phyloP scores from a whole-genome alignment of 2,113 vertebrate species.

The Melanerpes formicivorus region DNA sequence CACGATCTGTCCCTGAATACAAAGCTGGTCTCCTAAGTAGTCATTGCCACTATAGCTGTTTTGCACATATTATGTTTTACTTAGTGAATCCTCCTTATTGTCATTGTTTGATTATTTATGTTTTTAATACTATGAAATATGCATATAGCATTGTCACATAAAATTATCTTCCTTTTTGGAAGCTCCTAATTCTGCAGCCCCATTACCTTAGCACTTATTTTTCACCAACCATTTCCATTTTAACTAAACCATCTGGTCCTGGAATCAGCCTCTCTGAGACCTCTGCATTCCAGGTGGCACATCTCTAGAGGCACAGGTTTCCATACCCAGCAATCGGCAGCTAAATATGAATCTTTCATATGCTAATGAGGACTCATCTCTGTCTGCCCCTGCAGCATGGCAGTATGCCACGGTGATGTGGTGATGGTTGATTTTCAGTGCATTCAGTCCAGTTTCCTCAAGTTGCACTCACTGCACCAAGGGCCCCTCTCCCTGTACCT shows the following conservation, averaged over 20 bases:
- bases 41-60: not conserved
- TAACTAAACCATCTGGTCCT: not conserved
- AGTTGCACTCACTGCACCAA: not conserved
- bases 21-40: not conserved
- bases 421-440: not conserved
- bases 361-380: not conserved
- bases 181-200: not conserved
- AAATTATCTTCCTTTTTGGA: not conserved
- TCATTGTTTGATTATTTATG: not conserved
- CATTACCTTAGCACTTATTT: not conserved
- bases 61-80: not conserved
- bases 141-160: not conserved
- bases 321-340: not conserved
- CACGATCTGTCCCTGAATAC: not conserved
- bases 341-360: not conserved
- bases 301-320: not conserved
- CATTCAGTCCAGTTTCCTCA: not conserved
- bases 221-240: not conserved
- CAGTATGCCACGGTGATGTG: fast-evolving
- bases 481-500: not conserved
- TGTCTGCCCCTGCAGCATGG: fast-evolving
- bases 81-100: not conserved
- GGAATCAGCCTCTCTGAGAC: not conserved
- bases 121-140: not conserved
- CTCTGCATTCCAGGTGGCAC: not conserved